Evolutionary conservation across 1,140 invertebrate species (phyloP).

Genomic region (Nasonia giraulti): DNA sequence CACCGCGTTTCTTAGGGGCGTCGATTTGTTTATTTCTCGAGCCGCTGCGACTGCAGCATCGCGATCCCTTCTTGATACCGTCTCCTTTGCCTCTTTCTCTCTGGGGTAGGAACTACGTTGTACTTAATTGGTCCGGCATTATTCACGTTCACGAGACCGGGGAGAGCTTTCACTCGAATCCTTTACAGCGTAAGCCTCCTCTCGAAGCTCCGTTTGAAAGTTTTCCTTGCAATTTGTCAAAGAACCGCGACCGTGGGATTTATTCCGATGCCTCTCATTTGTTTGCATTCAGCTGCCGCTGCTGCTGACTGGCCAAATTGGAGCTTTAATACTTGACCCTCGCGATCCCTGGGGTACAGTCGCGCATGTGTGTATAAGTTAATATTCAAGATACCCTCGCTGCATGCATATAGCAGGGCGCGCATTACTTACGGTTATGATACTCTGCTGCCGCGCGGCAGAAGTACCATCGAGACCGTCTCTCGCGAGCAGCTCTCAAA

Average conservation of each 20-base stretch:
- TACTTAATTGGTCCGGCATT: conserved; percentile 64
- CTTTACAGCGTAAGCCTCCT: conserved; percentile 20
- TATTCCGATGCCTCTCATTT: background rate
- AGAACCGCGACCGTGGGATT: background rate
- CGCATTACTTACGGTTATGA: background rate
- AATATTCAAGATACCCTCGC: no score
- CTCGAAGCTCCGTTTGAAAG: background rate
- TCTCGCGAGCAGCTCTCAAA: background rate
- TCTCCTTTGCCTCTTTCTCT: conserved; percentile 46
- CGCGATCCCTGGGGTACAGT: no score
- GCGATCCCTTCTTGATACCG: no score
- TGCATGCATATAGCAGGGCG: no score
- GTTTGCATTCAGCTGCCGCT: background rate
- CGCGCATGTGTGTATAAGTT: no score
- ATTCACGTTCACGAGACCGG: conserved; percentile 58
- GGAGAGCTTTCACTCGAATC: conserved; percentile 40
- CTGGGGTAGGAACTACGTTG: background rate
- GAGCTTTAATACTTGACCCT: background rate
- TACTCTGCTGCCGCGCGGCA: background rate
- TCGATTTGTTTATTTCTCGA: conserved; percentile 58
- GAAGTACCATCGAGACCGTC: conserved; percentile 3
- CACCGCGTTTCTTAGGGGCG: conserved; percentile 52
- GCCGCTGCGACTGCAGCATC: conserved; percentile 30
- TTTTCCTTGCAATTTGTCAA: conserved; percentile 32
- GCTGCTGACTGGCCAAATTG: background rate